Base-by-base conservation (phyloP, 2,797 vertebrate genomes). In the Hemibagrus guttatus region DNA sequence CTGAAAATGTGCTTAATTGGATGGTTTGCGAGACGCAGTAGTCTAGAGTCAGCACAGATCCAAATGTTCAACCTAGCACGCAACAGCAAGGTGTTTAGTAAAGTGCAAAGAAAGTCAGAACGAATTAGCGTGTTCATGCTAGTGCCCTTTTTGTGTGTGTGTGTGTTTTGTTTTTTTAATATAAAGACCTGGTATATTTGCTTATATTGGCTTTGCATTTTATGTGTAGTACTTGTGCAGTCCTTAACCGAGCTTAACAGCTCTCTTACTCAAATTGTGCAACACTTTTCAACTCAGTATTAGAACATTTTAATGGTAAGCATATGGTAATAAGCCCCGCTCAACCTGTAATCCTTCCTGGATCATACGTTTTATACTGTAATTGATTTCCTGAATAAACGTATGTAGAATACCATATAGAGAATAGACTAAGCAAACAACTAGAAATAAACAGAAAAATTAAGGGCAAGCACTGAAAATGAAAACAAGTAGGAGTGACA, bases 1-100 rank as follows among this genome's bases (percentile, higher is more conserved):
- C 28, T 81, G 39, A 88, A 88, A 85, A 85, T 80, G 63, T 81
- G 68, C 74, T 79, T 89, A 88, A 90, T 89, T 90, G 88, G 85
- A 81, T 58, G 75, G 85, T 83, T 76, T 81, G 84, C 79, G 78
- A 85, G 80, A 69, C 75, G 66, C 82, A 69, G 75, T 76, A 56
- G 63, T 64, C 82, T 74, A 69, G 31, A 61, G 81, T 89, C 78
- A 88, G 84, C 84, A 86, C 17, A 46, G 42, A 74, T 84, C 19
- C 42, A 75, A 81, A 35, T 61, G 84, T 79, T 80, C 56, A 42
- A 81, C 80, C 63, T 59, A 76, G 71, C 86, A 71, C 9, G 28
- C n/a, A 26, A 80, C 86, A 69, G 28, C 52, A 69, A 59, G 72
- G 52, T 79, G 86, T 69, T 81, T 7, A 19, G 19, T 74, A 61